Evolutionary conservation across 37 sponge, comb jelly and placozoan genomes (phyloP), one percentile per base, ranked within the genome.

Genomic region (Hexactinellida sp.): DNA sequence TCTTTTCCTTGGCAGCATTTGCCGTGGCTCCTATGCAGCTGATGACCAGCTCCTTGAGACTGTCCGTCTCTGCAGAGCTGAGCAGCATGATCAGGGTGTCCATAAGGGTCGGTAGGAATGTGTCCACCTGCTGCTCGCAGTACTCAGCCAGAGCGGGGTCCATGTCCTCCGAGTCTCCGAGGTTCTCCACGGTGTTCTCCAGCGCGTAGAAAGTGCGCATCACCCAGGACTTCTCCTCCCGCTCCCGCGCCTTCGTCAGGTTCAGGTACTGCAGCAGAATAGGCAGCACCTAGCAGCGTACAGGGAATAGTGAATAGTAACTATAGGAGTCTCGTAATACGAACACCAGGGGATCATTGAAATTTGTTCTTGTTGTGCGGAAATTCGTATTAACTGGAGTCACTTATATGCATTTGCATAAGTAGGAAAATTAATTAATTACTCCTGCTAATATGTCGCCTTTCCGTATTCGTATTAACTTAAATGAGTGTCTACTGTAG

Each of bases 1-100:
- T 37, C 23, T 89, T 87, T 3, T 88, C 55, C 34, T 90, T 83
- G 39, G 90, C 92, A 7, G 96, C 96, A 91, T 90, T 91, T 13
- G 94, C 96, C 92, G 84, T 25, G 10, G 99, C 99, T 38, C 96
- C 96, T 85, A 98, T 88, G 24, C 90, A 91, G 88, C 97, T 96
- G 82, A 92, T 87, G 0, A 89, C 94, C 84, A 96, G 83, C 63
- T 96, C 97, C 54, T 85, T 85, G 1, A 88, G 76, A n/a, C 76
- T 63, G 34, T 63, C 76, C 25, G 76, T 63, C 76, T 63, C 76
- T 32, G 76, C 76, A n/a, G 76, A 63, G 34, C 76, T 63, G 76
- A 63, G 76, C 5, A 63, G 34, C 3, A 23, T 28, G 25, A 63
- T 3, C 5, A 63, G 34, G 34, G 76, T 63, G 25, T 63, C 76